Conservation (phyloP, 2,888 invertebrate species). For the Tenthredo notha region DNA sequence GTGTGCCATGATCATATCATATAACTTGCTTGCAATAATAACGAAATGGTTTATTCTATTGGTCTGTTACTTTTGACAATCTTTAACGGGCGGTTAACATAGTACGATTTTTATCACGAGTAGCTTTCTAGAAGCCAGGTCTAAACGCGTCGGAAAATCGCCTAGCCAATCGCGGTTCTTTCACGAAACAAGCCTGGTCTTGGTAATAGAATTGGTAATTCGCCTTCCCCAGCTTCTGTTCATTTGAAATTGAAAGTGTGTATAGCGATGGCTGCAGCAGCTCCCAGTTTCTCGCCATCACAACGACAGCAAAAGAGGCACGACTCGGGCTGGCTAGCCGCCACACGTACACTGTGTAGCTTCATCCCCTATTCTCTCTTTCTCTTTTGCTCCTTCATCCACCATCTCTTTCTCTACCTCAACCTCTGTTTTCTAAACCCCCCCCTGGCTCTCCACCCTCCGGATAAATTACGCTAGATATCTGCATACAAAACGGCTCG, state of each 20-base stretch:
- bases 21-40: neutral
- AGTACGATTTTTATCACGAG: neutral
- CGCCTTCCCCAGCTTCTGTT: constrained; percentile 23
- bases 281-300: constrained; percentile 39
- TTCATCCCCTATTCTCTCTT: neutral
- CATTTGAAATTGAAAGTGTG: constrained; percentile 48
- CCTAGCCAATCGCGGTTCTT: constrained; percentile 4
- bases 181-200: constrained; percentile 27
- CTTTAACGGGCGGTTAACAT: constrained; percentile 4
- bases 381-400: neutral
- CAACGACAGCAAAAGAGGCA: constrained; percentile 42
- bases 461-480: constrained; percentile 72
- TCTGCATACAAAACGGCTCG: constrained; percentile 70
- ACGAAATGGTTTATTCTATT: neutral
- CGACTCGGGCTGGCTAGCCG: constrained; percentile 64
- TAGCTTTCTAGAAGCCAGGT: neutral
- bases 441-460: constrained; percentile 53
- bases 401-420: constrained; percentile 50
- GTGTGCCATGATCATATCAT: neutral
- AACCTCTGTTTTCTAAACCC: constrained; percentile 49
- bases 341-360: constrained; percentile 64
- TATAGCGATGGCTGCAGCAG: constrained; percentile 28
- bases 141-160: constrained; percentile 13
- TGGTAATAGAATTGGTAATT: constrained; percentile 49
- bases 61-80: neutral